Evolutionary conservation across 2,888 invertebrate species (phyloP).

Genomic region (Lepidocyrtoides sp.): DNA sequence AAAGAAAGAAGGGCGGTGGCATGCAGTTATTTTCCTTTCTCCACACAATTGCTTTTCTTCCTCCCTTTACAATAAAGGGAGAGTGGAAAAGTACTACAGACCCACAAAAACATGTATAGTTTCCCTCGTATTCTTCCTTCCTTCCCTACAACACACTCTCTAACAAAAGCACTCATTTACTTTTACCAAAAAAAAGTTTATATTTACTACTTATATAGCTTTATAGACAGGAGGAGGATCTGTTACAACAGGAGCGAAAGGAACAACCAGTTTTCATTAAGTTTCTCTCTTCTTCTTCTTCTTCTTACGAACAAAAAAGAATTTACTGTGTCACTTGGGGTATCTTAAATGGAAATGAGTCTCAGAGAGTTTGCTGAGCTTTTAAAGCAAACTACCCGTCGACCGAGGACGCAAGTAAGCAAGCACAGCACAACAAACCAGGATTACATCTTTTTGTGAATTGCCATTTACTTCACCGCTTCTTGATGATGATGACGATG

Average conservation of each 20-base stretch:
- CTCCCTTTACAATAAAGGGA: neutral
- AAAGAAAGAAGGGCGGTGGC: slow-evolving; percentile 10
- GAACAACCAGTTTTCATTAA: slow-evolving; percentile 49
- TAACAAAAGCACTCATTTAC: slow-evolving; percentile 45
- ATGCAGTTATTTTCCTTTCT: neutral
- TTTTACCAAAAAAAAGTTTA: neutral
- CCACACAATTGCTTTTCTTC: slow-evolving; percentile 19
- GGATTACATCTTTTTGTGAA: slow-evolving; percentile 55
- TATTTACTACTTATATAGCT: no score
- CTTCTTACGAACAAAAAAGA: slow-evolving; percentile 1
- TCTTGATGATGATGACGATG: neutral
- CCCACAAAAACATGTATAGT: neutral
- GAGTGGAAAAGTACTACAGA: neutral
- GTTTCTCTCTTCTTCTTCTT: neutral
- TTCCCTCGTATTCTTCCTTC: neutral
- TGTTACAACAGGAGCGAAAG: neutral
- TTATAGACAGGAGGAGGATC: neutral
- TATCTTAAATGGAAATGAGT: slow-evolving; percentile 67
- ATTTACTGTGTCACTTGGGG: slow-evolving; percentile 64
- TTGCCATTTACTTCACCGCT: slow-evolving; percentile 32
- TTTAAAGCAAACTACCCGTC: neutral
- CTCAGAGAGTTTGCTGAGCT: neutral
- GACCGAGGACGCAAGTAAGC: neutral
- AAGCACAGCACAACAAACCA: slow-evolving; percentile 16
- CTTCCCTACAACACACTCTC: neutral